Base-by-base conservation (phyloP, 2,888 invertebrate species). In the Neoitamus cyanurus region DNA sequence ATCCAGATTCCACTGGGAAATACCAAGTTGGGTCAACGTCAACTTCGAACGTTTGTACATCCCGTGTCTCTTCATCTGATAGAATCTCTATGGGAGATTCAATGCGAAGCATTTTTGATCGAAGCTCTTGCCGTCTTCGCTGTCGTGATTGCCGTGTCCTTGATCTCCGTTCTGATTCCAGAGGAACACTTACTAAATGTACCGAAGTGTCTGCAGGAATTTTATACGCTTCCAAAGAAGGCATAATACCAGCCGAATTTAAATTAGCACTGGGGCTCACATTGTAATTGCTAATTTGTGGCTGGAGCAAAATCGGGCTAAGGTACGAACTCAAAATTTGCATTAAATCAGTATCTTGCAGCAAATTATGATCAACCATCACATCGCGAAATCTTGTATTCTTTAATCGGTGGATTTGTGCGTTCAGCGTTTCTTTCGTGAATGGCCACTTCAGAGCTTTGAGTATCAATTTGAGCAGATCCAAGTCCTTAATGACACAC, bases 361-460 rank as follows among this genome's bases (percentile, higher is more conserved):
- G 83, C 5, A 91, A 87, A 86, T 91, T 91, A 4, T 85, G 88
- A 86, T 91, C 90, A 0, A 90, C 88, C 88, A 91, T 90, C 36
- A 91, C 89, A 30, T 89, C 89, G 3, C 89, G 88, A 84, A 91
- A 91, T 83, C 89, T 90, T 0, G 91, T 89, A 80, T 88, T 89
- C 37, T 90, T 90, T 11, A 91, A 86, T 3, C 89, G 88, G 20
- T 89, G 86, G 85, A 91, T 89, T 88, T 91, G 91, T 78, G 88
- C 85, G 1, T 89, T 89, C 77, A 90, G 87, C 37, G 89, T 90
- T 13, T 87, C 88, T 31, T 87, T 87, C 34, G 88, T 89, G 20
- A 89, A 88, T 4, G 90, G 90, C 91, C 91, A 91, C 87, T 91
- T 90, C 0, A 91, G 87, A 0, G 91, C 91, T 85, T 90, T 91